Evolutionary conservation across 2,797 vertebrate genomes (phyloP).

Genomic region (Pseudotriccus pelzelni): DNA sequence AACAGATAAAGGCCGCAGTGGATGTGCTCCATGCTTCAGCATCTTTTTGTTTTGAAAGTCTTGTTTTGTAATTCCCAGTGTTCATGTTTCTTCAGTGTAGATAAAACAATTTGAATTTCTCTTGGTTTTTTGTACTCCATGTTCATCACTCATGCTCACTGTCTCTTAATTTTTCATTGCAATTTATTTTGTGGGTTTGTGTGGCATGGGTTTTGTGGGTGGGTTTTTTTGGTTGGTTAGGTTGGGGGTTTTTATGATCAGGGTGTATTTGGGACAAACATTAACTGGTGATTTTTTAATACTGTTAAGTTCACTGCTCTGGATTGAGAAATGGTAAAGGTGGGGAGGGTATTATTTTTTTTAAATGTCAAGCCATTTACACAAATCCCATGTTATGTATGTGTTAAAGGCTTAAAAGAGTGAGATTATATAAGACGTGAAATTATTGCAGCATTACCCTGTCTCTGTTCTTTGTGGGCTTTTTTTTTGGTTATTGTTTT

Average conservation of each 20-base stretch:
- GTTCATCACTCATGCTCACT: not conserved
- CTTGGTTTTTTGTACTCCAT: not conserved
- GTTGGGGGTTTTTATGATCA: not conserved
- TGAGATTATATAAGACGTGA: not conserved
- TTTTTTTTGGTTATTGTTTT: not conserved
- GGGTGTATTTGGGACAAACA: not conserved
- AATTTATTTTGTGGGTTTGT: not conserved
- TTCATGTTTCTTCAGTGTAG: rapidly evolving
- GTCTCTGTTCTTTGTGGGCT: not conserved
- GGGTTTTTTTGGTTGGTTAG: not conserved
- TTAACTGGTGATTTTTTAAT: not conserved
- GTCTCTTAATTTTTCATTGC: not conserved
- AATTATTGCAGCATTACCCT: not conserved
- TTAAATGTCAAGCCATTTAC: not conserved
- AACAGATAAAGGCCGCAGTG: not conserved
- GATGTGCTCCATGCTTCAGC: not conserved
- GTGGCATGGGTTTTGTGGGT: not conserved
- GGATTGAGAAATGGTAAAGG: not conserved
- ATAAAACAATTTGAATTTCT: not conserved
- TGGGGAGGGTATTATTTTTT: not conserved
- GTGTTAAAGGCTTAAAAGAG: not conserved
- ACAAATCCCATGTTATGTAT: rapidly evolving
- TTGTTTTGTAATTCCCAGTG: not conserved
- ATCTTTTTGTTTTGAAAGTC: not conserved
- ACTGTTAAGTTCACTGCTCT: not conserved